Percentiles rank a stretch among this genome's conserved stretches.
These are phyloP conservation scores for Acrocephalus kingi DNA, from an alignment of 2,113 vertebrate species.

Conservation along the genomic window DNA sequence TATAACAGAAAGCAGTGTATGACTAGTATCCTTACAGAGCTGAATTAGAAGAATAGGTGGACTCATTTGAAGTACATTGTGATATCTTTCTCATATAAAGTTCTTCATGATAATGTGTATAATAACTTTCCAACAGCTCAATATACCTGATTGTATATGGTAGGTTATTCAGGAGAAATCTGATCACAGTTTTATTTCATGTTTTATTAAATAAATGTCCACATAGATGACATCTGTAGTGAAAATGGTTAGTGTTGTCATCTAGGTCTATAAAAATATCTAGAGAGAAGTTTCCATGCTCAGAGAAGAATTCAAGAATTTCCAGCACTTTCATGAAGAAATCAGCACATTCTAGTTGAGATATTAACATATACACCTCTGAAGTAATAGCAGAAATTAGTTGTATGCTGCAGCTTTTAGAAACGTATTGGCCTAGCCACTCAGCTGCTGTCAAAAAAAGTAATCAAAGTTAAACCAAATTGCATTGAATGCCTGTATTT, in stretches of 20 bases:
- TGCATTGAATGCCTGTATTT: neutral
- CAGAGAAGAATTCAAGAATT: neutral
- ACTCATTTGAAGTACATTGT: neutral
- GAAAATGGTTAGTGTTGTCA: neutral
- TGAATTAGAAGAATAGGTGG: neutral
- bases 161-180: neutral
- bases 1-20: neutral
- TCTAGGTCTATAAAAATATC: neutral
- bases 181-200: neutral
- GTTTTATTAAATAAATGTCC: neutral
- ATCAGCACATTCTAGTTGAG: neutral
- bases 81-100: neutral
- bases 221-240: neutral
- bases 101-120: neutral
- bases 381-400: neutral
- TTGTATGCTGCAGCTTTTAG: neutral
- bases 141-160: neutral
- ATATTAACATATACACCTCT: neutral
- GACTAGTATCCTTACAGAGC: neutral
- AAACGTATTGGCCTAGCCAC: neutral
- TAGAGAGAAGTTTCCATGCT: neutral
- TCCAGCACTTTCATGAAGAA: neutral
- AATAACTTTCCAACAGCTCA: neutral
- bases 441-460: neutral
- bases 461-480: neutral